phyloP scores from a whole-genome alignment of 1,140 invertebrate species.

The Drosophila simulans region DNA sequence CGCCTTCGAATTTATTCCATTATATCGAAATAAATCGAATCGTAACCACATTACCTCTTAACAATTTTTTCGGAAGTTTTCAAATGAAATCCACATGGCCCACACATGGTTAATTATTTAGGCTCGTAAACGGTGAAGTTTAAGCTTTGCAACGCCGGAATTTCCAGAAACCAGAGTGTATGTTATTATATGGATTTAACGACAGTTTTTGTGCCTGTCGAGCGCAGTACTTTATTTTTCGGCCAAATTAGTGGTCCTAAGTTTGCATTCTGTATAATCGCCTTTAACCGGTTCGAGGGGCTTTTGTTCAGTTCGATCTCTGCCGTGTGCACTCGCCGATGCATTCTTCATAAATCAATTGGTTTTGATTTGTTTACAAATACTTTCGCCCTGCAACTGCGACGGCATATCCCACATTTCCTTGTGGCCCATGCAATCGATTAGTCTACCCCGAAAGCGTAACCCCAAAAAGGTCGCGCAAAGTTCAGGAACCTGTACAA shows the following conservation, averaged over 20 bases:
- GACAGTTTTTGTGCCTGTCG: conserved; percentile 31
- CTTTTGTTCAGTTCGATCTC: conserved; percentile 40
- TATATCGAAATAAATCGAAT: not conserved
- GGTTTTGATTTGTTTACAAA: conserved; percentile 68
- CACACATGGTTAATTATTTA: conserved; percentile 3
- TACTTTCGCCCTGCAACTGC: conserved; percentile 24
- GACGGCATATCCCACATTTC: conserved; percentile 19
- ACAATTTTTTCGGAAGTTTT: conserved; percentile 21
- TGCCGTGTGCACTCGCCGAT: conserved; percentile 5
- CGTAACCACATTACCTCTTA: not conserved
- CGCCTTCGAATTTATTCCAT: conserved; percentile 1
- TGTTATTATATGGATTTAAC: conserved; percentile 19
- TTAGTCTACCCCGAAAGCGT: conserved; percentile 29
- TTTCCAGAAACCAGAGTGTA: conserved; percentile 10
- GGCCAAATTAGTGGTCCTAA: conserved; percentile 43
- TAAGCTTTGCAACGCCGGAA: conserved; percentile 20
- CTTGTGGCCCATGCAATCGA: conserved; percentile 40
- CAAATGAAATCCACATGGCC: not conserved
- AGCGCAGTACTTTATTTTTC: conserved; percentile 43
- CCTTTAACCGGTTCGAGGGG: conserved; percentile 53
- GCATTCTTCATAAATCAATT: conserved; percentile 62
- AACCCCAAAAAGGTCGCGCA: conserved; percentile 23
- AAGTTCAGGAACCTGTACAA: conserved; percentile 29
- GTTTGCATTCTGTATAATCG: conserved; percentile 31
- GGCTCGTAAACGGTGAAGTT: conserved; percentile 39